Percentiles rank a stretch among this genome's conserved stretches.
Conservation (phyloP, 2,797 vertebrate species). For the Nannoperca australis region DNA sequence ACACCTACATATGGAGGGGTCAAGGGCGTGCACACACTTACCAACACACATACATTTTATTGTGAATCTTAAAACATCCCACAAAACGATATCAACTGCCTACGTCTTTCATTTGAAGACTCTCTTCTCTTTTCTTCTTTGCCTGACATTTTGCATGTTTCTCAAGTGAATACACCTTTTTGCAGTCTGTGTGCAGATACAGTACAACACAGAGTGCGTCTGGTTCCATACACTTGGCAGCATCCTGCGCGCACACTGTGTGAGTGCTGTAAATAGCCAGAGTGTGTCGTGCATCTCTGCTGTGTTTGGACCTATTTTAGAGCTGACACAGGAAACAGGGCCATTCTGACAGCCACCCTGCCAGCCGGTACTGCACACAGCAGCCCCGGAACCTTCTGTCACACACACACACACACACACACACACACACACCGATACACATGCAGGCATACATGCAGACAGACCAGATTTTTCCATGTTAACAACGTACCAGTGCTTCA, state of each 20-base stretch:
- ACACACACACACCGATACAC: not conserved
- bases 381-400: conserved; percentile 81
- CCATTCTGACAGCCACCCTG: conserved; percentile 85
- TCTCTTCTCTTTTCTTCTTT: conserved; percentile 26
- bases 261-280: conserved; percentile 86
- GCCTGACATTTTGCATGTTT: conserved; percentile 24
- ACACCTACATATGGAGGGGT: conserved; percentile 74
- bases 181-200: conserved; percentile 51
- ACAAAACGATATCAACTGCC: conserved; percentile 1
- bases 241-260: conserved; percentile 79
- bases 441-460: conserved; percentile 30
- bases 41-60: conserved; percentile 16
- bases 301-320: conserved; percentile 88
- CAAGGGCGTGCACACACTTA: conserved; percentile 62
- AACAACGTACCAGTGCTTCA: conserved; percentile 52
- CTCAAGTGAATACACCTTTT: conserved; percentile 49
- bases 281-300: conserved; percentile 85
- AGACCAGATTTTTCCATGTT: conserved; percentile 61
- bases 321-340: conserved; percentile 88
- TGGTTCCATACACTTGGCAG: conserved; percentile 81
- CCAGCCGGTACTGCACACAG: conserved; percentile 83
- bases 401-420: conserved; percentile 35
- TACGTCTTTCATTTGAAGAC: conserved; percentile 2
- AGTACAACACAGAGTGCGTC: conserved; percentile 54
- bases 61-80: conserved; percentile 5